These are phyloP conservation scores for Trichomalopsis sarcophagae DNA, from an alignment of 1,140 invertebrate genomes.

Conservation along the genomic window DNA sequence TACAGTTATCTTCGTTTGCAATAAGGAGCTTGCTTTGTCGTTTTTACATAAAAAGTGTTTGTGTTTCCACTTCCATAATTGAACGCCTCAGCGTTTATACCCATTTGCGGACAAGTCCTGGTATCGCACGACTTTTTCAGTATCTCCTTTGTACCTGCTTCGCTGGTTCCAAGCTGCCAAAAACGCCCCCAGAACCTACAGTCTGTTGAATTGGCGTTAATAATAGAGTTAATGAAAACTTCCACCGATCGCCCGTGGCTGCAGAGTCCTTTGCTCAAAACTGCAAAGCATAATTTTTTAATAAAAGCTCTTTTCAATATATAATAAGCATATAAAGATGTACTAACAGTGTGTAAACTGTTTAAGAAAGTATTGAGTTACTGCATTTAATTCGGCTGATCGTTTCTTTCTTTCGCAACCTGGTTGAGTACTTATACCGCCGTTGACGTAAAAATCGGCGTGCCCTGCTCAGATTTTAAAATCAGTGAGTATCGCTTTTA, in stretches of 20 bases:
- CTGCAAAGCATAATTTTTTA: too few species aligned
- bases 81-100: constrained; percentile 53
- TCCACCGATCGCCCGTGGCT: background rate
- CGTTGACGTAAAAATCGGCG: constrained; percentile 83
- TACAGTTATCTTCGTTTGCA: too few species aligned
- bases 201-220: background rate
- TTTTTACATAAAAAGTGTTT: too few species aligned
- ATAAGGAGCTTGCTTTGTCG: too few species aligned
- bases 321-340: too few species aligned
- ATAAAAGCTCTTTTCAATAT: too few species aligned
- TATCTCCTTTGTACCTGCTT: constrained; percentile 28
- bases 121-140: constrained; percentile 44
- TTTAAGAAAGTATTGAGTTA: too few species aligned
- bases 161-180: constrained; percentile 63
- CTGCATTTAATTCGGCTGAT: too few species aligned
- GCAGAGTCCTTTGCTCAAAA: background rate
- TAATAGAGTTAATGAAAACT: constrained; percentile 7
- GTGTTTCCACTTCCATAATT: background rate
- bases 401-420: constrained; percentile 66
- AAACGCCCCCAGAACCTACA: constrained; percentile 1
- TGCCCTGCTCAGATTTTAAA: constrained; percentile 70
- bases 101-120: constrained; percentile 60
- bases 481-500: too few species aligned
- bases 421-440: constrained; percentile 76
- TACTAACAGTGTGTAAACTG: too few species aligned